phyloP scores from a whole-genome alignment of 2,888 invertebrate species.

The Euproctis similis region DNA sequence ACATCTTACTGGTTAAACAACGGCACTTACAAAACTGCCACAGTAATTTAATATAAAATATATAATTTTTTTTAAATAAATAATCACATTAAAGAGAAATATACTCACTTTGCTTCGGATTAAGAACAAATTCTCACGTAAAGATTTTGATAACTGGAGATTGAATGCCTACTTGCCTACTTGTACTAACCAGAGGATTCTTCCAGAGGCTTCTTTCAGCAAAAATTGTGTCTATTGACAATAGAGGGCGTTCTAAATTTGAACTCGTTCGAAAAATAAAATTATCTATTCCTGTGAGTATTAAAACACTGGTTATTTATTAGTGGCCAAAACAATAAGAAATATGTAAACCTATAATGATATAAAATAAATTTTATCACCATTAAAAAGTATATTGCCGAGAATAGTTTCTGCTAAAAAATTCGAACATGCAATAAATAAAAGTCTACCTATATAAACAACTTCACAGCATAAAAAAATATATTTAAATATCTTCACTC shows the following conservation, averaged over 20 bases:
- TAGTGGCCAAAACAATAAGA: slow-evolving; percentile 22
- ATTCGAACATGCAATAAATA: no score
- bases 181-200: slow-evolving; percentile 75
- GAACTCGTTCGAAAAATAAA: slow-evolving; percentile 49
- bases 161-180: slow-evolving; percentile 72
- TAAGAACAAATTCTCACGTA: slow-evolving; percentile 70
- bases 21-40: slow-evolving; percentile 24
- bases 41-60: no score
- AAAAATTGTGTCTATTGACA: slow-evolving; percentile 43
- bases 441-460: no score
- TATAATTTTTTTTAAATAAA: no score
- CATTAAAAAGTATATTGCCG: no score
- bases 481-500: no score
- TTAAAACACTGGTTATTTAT: slow-evolving; percentile 14
- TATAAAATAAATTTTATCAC: no score
- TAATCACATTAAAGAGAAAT: slow-evolving; percentile 31
- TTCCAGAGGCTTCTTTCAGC: slow-evolving; percentile 74
- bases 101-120: slow-evolving; percentile 69
- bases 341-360: no score
- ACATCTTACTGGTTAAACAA: slow-evolving; percentile 39
- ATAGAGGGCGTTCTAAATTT: slow-evolving; percentile 69
- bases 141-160: slow-evolving; percentile 74
- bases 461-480: no score
- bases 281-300: slow-evolving; percentile 15
- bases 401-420: no score